Evolutionary conservation across 2,888 invertebrate genomes (phyloP).

Genomic region (Dione juno): DNA sequence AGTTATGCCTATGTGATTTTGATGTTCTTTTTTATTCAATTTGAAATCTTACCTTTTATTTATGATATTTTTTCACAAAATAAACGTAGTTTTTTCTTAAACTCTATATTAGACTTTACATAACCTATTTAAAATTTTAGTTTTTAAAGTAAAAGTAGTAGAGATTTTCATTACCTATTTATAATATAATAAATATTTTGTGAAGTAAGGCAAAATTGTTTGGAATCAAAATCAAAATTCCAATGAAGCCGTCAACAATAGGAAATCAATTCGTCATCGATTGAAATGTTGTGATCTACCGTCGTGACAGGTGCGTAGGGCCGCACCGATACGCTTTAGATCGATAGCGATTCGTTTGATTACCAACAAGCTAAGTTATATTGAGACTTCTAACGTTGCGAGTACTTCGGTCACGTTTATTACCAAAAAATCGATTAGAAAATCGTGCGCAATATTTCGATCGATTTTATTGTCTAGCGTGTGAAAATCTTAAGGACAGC

Average conservation of each 20-base stretch:
- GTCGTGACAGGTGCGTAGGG: constrained; percentile 72
- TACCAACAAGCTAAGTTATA: constrained; percentile 65
- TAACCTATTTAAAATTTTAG: background rate
- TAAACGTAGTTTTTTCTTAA: constrained; percentile 13
- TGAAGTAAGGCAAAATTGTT: background rate
- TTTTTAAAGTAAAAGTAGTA: background rate
- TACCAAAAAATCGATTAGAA: constrained; percentile 68
- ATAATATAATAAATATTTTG: too few relatives aligned
- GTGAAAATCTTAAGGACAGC: constrained; percentile 31
- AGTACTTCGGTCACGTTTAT: constrained; percentile 68
- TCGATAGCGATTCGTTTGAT: constrained; percentile 70
- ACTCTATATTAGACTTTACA: background rate
- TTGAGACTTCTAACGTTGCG: constrained; percentile 58
- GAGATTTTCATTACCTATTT: too few relatives aligned
- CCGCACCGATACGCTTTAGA: constrained; percentile 61
- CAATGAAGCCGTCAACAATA: constrained; percentile 72
- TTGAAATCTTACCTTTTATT: constrained; percentile 40
- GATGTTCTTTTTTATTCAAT: constrained; percentile 50
- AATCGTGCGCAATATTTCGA: constrained; percentile 52
- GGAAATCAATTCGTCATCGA: constrained; percentile 76
- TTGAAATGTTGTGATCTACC: constrained; percentile 73
- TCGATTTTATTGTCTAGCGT: constrained; percentile 29
- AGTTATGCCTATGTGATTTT: constrained; percentile 58
- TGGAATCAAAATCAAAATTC: constrained; percentile 65
- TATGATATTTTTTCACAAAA: constrained; percentile 35